Conservation (phyloP, 2,113 vertebrate genomes). For the Microcebus jonahi region DNA sequence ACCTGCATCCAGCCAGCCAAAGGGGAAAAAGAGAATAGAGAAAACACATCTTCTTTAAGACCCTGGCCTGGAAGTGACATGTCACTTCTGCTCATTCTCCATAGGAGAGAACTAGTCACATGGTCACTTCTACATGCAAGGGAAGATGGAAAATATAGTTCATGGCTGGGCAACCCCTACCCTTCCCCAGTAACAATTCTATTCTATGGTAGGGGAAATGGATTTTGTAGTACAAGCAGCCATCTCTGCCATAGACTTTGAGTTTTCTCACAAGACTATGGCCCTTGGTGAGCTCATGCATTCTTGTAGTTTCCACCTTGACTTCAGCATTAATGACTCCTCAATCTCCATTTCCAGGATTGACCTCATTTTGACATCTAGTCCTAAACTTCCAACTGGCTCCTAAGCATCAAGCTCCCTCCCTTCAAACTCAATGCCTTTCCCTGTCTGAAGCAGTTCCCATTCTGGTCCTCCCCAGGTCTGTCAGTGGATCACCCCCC, state of each 20-base stretch:
- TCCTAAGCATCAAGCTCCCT: not conserved
- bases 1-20: not conserved
- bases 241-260: not conserved
- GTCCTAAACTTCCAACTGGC: not conserved
- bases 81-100: not conserved
- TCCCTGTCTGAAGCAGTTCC: not conserved
- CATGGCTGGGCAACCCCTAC: not conserved
- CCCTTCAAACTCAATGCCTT: not conserved
- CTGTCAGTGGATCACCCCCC: not conserved
- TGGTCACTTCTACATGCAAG: not conserved
- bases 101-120: not conserved
- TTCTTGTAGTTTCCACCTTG: not conserved
- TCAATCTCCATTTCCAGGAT: not conserved
- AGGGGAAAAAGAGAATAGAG: not conserved
- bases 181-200: not conserved
- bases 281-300: not conserved
- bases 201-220: not conserved
- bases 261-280: not conserved
- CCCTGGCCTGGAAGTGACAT: not conserved
- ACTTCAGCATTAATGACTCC: not conserved
- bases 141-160: not conserved
- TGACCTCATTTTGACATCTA: not conserved
- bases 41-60: not conserved
- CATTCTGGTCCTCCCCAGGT: not conserved
- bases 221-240: not conserved